phyloP scores from a whole-genome alignment of 2,797 vertebrate species.

The Enteromius argenteus region DNA sequence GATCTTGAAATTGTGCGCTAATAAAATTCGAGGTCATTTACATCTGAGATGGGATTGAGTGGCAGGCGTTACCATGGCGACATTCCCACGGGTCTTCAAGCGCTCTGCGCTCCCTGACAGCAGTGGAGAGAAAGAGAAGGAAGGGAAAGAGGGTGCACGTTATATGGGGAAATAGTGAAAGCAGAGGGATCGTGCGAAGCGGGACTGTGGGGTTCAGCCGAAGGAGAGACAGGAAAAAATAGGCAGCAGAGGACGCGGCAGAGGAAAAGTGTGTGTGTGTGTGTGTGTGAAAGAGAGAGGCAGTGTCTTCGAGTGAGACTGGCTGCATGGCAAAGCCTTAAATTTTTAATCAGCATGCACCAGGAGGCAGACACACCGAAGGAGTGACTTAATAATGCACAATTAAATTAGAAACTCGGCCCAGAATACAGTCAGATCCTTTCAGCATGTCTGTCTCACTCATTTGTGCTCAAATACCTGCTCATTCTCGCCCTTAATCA shows the following conservation, averaged over 20 bases:
- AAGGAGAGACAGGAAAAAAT: constrained; percentile 43
- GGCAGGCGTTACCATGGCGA: constrained; percentile 71
- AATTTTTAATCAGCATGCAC: constrained; percentile 68
- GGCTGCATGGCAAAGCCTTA: constrained; percentile 61
- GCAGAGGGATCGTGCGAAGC: constrained; percentile 40
- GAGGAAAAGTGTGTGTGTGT: constrained; percentile 25
- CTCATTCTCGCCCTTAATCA: constrained; percentile 39
- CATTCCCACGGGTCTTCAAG: constrained; percentile 72
- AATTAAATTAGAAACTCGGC: constrained; percentile 63
- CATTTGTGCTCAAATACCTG: constrained; percentile 48
- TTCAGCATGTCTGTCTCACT: constrained; percentile 38
- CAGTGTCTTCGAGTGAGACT: constrained; percentile 48
- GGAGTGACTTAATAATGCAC: constrained; percentile 68
- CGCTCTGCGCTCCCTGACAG: constrained; percentile 66
- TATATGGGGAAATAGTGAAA: constrained; percentile 54
- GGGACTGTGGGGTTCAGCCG: constrained; percentile 45
- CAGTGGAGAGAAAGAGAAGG: constrained; percentile 56
- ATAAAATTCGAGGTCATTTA: constrained; percentile 75
- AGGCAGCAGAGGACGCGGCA: constrained; percentile 33
- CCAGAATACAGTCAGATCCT: constrained; percentile 57
- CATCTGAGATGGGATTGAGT: constrained; percentile 74
- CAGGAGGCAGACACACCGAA: constrained; percentile 63
- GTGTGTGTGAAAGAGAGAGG: constrained; percentile 39
- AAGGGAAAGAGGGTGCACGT: constrained; percentile 40
- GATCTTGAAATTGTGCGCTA: constrained; percentile 71